Conservation (phyloP, 2,797 vertebrate genomes). For the Muscicapa striata region DNA sequence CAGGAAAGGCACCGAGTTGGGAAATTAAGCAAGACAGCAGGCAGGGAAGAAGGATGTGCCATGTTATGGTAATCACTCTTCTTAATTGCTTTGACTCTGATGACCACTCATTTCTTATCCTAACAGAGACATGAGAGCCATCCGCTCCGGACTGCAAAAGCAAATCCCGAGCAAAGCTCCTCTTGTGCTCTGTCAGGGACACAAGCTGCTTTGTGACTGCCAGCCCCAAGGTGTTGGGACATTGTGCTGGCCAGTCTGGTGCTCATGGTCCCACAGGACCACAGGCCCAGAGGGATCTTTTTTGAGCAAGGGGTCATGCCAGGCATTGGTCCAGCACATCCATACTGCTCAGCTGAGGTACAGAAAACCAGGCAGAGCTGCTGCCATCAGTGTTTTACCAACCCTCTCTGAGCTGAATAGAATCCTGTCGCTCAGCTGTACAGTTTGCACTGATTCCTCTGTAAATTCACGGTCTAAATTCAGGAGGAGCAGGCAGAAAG, state of each 20-base stretch:
- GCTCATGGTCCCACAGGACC: fast-evolving
- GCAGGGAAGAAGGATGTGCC: background rate
- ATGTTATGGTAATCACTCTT: conserved; percentile 5
- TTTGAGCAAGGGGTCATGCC: fast-evolving
- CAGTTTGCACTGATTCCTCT: background rate
- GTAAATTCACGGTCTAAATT: background rate
- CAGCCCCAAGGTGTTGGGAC: background rate
- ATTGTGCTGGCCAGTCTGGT: fast-evolving
- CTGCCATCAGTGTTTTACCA: background rate
- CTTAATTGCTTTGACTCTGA: conserved; percentile 60
- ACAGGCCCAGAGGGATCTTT: background rate
- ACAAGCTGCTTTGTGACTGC: background rate
- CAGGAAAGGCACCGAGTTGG: background rate
- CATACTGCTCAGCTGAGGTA: background rate
- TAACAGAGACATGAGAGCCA: background rate
- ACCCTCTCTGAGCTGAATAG: background rate
- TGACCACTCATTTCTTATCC: conserved; percentile 48
- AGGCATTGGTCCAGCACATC: background rate
- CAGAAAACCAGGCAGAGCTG: background rate
- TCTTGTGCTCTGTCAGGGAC: background rate
- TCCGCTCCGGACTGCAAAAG: background rate
- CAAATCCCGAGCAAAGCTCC: background rate
- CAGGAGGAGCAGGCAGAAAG: background rate
- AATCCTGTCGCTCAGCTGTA: background rate
- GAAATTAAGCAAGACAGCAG: background rate